phyloP scores from a whole-genome alignment of 1,140 invertebrate species.

The Hetaerina americana region DNA sequence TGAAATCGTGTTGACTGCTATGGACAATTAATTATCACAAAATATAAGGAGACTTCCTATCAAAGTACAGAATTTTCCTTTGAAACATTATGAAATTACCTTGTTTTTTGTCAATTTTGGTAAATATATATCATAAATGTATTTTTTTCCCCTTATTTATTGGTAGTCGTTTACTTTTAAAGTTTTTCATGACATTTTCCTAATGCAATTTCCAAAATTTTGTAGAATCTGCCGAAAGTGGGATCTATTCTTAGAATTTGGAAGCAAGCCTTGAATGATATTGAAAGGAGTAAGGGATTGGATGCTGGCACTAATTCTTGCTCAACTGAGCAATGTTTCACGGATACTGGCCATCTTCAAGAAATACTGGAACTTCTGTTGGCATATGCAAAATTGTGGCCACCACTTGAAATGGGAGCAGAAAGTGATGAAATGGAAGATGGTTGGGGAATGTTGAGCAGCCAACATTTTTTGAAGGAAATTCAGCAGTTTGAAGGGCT shows the following conservation, averaged over 20 bases:
- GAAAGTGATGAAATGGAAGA: not conserved
- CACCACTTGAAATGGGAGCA: slow-evolving; percentile 25
- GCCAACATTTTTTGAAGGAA: not conserved
- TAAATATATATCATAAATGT: slow-evolving; percentile 11
- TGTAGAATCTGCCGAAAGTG: slow-evolving; percentile 37
- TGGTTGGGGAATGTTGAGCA: not conserved
- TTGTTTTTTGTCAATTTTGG: no score
- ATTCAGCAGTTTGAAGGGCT: not conserved
- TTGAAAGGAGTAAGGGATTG: slow-evolving; percentile 15
- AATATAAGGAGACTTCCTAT: no score
- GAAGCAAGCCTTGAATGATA: slow-evolving; percentile 25
- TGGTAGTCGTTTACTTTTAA: slow-evolving; percentile 28
- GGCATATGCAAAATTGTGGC: slow-evolving; percentile 36
- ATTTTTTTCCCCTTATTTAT: not conserved
- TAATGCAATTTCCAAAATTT: no score
- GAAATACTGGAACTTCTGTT: slow-evolving; percentile 39
- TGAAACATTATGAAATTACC: no score
- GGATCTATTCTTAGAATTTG: slow-evolving; percentile 34
- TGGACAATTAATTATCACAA: no score
- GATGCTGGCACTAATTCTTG: slow-evolving; percentile 23
- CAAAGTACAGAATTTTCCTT: no score
- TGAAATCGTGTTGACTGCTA: no score
- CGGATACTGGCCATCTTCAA: slow-evolving; percentile 29
- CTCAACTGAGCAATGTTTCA: slow-evolving; percentile 17
- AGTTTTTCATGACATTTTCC: slow-evolving; percentile 31